Evolutionary conservation across 2,888 invertebrate genomes (phyloP).

Genomic region (Drosophila phalerata): DNA sequence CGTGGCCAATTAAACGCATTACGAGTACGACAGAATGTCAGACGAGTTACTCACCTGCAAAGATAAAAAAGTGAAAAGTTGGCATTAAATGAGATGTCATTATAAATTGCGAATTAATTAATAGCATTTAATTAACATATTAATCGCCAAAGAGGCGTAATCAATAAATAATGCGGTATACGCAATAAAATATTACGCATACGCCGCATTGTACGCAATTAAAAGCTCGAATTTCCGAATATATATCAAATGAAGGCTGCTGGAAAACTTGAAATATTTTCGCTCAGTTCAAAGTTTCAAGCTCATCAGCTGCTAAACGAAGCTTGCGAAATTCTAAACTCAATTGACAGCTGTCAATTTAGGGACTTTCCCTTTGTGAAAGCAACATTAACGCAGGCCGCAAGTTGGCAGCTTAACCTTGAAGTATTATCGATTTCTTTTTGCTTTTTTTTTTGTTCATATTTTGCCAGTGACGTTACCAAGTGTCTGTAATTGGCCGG

Average conservation of each 20-base stretch:
- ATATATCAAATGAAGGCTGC: no score
- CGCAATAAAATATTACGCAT: conserved; percentile 53
- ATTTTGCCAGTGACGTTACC: conserved; percentile 17
- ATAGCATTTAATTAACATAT: conserved; percentile 40
- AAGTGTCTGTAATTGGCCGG: conserved; percentile 53
- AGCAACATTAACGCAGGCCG: conserved; percentile 36
- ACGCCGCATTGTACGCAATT: conserved; percentile 43
- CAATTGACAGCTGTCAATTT: conserved; percentile 43
- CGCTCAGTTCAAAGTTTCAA: not conserved
- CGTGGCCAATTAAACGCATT: conserved; percentile 56
- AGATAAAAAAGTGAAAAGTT: conserved; percentile 35
- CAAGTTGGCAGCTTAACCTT: conserved; percentile 56
- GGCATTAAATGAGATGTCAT: conserved; percentile 28
- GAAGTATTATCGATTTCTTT: conserved; percentile 66
- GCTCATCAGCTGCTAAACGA: conserved; percentile 14
- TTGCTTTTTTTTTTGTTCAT: conserved; percentile 1
- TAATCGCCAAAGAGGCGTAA: conserved; percentile 5
- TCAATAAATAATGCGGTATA: conserved; percentile 14
- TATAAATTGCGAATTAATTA: conserved; percentile 48
- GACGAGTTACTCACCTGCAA: conserved; percentile 77
- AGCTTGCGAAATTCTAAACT: conserved; percentile 1
- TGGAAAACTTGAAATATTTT: not conserved
- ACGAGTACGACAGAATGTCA: conserved; percentile 23
- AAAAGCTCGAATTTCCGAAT: not conserved
- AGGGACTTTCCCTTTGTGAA: conserved; percentile 13